Evolutionary conservation across 2,888 invertebrate genomes (phyloP).

Genomic region (Hymenopus coronatus): DNA sequence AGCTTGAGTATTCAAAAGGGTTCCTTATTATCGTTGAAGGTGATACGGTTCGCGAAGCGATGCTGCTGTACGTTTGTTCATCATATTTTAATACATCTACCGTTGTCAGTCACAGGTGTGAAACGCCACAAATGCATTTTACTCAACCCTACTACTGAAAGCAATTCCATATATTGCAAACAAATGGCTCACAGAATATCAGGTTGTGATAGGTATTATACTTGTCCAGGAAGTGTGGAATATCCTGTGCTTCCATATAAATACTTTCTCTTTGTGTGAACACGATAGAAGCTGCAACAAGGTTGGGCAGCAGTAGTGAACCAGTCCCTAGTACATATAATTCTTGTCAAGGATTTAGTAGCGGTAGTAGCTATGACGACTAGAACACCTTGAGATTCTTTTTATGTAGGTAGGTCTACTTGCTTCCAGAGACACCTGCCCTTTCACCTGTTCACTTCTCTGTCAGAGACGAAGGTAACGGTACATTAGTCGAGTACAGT

Average conservation of each 20-base stretch:
- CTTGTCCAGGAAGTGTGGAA: neutral
- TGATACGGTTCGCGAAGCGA: no score
- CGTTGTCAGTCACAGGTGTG: no score
- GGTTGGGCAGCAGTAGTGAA: neutral
- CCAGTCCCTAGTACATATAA: neutral
- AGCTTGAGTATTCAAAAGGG: no score
- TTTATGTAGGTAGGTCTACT: slow-evolving; percentile 21
- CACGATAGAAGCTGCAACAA: neutral
- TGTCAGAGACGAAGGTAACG: neutral
- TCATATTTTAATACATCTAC: no score
- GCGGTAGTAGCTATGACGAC: slow-evolving; percentile 26
- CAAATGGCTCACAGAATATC: no score
- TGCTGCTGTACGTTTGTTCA: no score
- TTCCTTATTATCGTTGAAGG: no score
- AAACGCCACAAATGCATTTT: no score
- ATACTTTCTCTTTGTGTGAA: neutral
- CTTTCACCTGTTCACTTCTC: slow-evolving; percentile 22
- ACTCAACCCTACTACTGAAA: no score
- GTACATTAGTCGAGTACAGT: neutral
- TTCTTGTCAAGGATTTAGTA: slow-evolving; percentile 24
- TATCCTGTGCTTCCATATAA: neutral
- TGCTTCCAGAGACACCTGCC: slow-evolving; percentile 18
- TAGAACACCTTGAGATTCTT: slow-evolving; percentile 30
- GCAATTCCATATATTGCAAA: no score
- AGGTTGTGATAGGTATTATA: neutral